Evolutionary conservation across 2,797 vertebrate species (phyloP).

Genomic region (Mastacembelus armatus): DNA sequence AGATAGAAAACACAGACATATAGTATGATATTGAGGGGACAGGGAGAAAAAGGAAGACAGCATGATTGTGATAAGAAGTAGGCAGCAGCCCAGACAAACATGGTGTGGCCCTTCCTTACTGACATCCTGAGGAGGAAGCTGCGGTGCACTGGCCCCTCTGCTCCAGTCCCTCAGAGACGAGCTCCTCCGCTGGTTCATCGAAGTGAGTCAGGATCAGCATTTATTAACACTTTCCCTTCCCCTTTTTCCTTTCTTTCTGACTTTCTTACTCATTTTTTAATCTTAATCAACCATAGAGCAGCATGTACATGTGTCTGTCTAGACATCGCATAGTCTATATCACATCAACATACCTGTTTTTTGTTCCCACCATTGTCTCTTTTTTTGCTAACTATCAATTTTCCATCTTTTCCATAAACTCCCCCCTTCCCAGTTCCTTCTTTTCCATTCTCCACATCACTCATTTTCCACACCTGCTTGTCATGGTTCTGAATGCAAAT

Average conservation of each 20-base stretch:
- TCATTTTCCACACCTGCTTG: conserved; percentile 75
- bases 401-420: conserved; percentile 45
- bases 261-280: conserved; percentile 20
- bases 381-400: conserved; percentile 17
- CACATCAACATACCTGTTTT: background rate
- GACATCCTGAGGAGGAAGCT: conserved; percentile 83
- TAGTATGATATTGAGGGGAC: conserved; percentile 41
- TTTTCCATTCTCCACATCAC: conserved; percentile 33
- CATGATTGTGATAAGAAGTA: conserved; percentile 67
- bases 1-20: conserved; percentile 44
- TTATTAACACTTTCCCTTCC: conserved; percentile 61
- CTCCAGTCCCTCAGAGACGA: conserved; percentile 62
- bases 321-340: conserved; percentile 10
- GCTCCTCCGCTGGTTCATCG: conserved; percentile 53
- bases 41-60: conserved; percentile 54
- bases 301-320: background rate
- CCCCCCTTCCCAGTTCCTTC: conserved; percentile 20
- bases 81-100: conserved; percentile 78
- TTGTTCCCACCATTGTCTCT: conserved; percentile 40
- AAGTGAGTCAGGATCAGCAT: conserved; percentile 45
- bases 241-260: conserved; percentile 1
- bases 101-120: conserved; percentile 78
- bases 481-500: conserved; percentile 59
- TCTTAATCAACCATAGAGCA: conserved; percentile 13
- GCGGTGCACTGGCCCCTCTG: conserved; percentile 62